Base-by-base conservation (phyloP, 2,797 vertebrate species). In the Arctocebus calabarensis region DNA sequence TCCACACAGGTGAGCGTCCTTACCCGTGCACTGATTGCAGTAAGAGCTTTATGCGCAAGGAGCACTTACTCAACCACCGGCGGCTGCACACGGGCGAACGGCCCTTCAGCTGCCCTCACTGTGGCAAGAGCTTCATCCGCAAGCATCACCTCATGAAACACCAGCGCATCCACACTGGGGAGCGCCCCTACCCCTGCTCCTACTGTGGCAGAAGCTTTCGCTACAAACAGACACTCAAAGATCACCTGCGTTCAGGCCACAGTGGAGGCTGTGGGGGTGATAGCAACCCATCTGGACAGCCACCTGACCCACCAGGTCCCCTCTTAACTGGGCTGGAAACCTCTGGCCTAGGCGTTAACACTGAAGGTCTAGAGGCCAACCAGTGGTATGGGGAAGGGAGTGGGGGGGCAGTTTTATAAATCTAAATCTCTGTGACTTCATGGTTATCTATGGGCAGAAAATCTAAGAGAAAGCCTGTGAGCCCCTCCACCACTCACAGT, bases 41-140 rank as follows among this genome's bases (percentile, higher is more conserved):
- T 70, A 98, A 98, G 83, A 98, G 98, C 97, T 98, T 98, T 90
- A 87, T 98, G 97, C 98, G 98, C 37, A 98, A 98, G 96, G 98
- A 98, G 95, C 98, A 98, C 59, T 97, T 98, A 4, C 94, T 98
- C 1, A 98, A 98, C 95, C 98, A 98, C 96, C 98, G 97, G 94
- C 97, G 98, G 16, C 89, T 97, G 88, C 98, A 98, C 97, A 98
- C 98, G 0, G 98, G 98, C 0, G 97, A 98, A 94, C 96, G 98
- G 61, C 98, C 98, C 7, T 98, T 98, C 97, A 97, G 95, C 34
- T 98, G 98, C 8, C 85, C 96, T 0, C 97, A 98, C 34, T 98
- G 98, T 17, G 97, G 96, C 66, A 98, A 98, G 4, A 97, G 98
- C 6, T 98, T 98, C 22, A 98, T 98, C 91, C 98, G 98, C 78